Evolutionary conservation across 2,888 invertebrate species (phyloP), one percentile per base, ranked within the genome.

Genomic region (Dryobotodes eremita): DNA sequence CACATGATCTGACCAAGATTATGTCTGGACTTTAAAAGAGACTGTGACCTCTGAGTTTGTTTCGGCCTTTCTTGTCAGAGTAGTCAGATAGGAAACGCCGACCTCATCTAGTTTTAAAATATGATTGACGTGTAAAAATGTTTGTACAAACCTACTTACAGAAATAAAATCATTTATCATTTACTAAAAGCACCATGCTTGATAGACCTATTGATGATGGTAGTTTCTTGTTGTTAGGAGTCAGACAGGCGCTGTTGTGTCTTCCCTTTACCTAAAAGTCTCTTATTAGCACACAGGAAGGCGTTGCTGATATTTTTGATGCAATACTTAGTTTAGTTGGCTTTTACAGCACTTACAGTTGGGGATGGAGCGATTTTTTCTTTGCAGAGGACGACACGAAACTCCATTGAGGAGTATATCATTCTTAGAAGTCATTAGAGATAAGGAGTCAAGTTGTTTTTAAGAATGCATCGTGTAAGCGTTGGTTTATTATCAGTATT

Each of bases 351-450:
- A 26, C 1, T 13, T 13, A 7, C 0, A 61, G 15, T 0, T 23
- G 26, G 8, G 1, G 3, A 26, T 20, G 1, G 2, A 10, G 36
- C 7, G 17, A 10, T 20, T 2, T n/a, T 46, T 61, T 17, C 42
- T 4, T 20, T 55, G 7, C n/a, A 20, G 4, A 42, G 36, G n/a
- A n/a, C 20, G 7, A n/a, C 36, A n/a, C 17, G 17, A 10, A 50
- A 31, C 75, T 61, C 1, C 2, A 46, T 64, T 48, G 4, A 31
- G 3, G 31, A 36, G 62, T 62, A 42, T 31, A 20, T n/a, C 7
- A 36, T 31, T 57, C 57, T 57, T 57, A 73, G 80, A 59, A 79
- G 15, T 59, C 2, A 36, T 17, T 11, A 36, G 36, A n/a, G 31
- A 26, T 11, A 59, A n/a, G 2, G n/a, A 59, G 31, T 46, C 15